A percentile compares a stretch with the other conserved stretches of the same genome.
Evolutionary conservation across 2,797 vertebrate genomes (phyloP).

Genomic region (Acanthurus leucopareius): DNA sequence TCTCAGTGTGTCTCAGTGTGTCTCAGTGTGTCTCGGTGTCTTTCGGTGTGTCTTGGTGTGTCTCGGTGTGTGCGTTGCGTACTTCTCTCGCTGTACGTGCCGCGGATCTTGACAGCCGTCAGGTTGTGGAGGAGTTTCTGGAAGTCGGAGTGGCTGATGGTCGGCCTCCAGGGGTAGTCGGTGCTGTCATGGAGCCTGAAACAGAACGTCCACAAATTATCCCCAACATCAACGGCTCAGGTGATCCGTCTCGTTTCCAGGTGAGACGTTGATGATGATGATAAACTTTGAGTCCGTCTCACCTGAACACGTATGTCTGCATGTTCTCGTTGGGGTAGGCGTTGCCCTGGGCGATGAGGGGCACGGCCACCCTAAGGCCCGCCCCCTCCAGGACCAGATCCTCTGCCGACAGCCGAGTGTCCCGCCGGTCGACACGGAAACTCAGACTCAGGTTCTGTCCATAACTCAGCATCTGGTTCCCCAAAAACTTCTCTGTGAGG

Average conservation of each 20-base stretch:
- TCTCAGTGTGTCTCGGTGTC: too few species aligned
- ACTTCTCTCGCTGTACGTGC: constrained; percentile 97
- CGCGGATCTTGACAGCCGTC: constrained; percentile 95
- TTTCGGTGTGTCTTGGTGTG: too few species aligned
- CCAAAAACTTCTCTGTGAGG: constrained; percentile 91
- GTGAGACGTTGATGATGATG: too few species aligned
- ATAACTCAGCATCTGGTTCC: constrained; percentile 94
- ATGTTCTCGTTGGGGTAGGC: constrained; percentile 91
- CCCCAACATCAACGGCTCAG: background rate
- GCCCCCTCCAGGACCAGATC: constrained; percentile 95
- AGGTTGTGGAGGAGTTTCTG: constrained; percentile 96
- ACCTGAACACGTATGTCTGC: constrained; percentile 94
- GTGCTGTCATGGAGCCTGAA: constrained; percentile 93
- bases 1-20: too few species aligned
- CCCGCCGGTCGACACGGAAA: constrained; percentile 92
- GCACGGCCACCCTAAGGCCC: constrained; percentile 90
- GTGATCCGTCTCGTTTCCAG: background rate
- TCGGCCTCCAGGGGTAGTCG: constrained; percentile 94
- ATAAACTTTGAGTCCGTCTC: background rate
- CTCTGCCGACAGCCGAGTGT: constrained; percentile 94
- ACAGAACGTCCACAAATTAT: background rate
- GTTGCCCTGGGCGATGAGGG: constrained; percentile 97
- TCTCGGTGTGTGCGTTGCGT: too few species aligned
- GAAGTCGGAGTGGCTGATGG: constrained; percentile 90
- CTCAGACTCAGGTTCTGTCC: constrained; percentile 95